Base-by-base conservation (phyloP, 2,888 invertebrate species). In the Diarsia mendica region DNA sequence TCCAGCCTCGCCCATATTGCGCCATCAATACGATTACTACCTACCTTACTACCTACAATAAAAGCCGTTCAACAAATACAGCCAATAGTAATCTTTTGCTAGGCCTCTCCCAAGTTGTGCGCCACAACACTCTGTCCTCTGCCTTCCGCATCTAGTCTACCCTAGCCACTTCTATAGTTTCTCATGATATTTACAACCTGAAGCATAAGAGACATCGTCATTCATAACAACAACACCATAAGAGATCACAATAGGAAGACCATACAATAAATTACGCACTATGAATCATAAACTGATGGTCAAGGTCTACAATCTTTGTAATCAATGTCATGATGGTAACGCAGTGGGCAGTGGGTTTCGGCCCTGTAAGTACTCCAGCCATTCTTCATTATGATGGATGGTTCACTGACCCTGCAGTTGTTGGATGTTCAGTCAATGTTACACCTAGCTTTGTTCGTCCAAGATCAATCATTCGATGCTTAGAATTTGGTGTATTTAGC, bases 211-310 rank as follows among this genome's bases (percentile, higher is more conserved):
- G 13, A 18, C 33, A 20, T 48, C 51, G 66, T 67, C 69, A 79
- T 28, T 67, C n/a, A n/a, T n/a, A 82, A 82, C 60, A 64, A 18
- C 33, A 33, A 60, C 18, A 28, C 28, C 28, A 8, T 71, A 58
- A 58, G 23, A 60, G 18, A 67, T 18, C 53, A 46, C 60, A 76
- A 55, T 65, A 67, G 69, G 76, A 83, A 70, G 66, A 67, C 51
- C 58, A 61, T 61, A 70, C 67, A 72, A 39, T 39, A 23, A 39
- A 68, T 8, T 60, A 75, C 63, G 58, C 67, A 70, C 39, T 53
- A 44, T 83, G 68, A 82, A 79, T 82, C 82, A 73, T 64, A 70
- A 74, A n/a, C 48, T 67, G 10, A 68, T 67, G 58, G 48, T 53
- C 71, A 60, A 33, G 65, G 46, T 13, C 39, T 68, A 44, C 44